These are phyloP conservation scores for Onychomys leucogaster DNA, from an alignment of 2,797 vertebrate species.

Conservation along the genomic window DNA sequence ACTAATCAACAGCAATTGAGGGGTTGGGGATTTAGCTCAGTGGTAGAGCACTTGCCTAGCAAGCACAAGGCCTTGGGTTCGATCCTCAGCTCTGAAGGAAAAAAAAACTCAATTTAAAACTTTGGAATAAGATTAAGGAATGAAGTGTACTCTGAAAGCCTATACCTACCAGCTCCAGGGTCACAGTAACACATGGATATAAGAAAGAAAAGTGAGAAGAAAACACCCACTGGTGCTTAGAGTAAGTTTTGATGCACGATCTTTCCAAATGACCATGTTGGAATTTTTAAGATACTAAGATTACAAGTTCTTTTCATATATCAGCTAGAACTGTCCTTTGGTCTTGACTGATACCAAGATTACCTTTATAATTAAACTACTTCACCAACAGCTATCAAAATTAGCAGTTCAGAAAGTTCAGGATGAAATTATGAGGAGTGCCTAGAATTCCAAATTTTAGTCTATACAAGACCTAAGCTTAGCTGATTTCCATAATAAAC, in stretches of 20 bases:
- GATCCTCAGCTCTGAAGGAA: too few species aligned
- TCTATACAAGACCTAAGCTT: neutral
- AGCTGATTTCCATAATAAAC: neutral
- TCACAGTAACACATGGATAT: neutral
- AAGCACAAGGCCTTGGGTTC: too few species aligned
- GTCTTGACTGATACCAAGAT: neutral
- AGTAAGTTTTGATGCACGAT: neutral
- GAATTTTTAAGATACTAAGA: slow-evolving; percentile 39
- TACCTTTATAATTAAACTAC: neutral
- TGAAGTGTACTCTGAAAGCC: neutral
- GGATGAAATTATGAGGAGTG: neutral
- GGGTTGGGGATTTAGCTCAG: too few species aligned
- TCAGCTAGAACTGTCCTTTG: neutral
- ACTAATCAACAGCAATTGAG: too few species aligned
- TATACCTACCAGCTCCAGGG: neutral
- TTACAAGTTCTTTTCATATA: neutral
- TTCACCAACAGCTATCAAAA: neutral
- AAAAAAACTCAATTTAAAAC: neutral
- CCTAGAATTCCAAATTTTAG: neutral
- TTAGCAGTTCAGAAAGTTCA: neutral
- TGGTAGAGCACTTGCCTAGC: too few species aligned
- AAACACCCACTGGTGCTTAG: neutral
- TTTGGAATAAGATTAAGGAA: neutral
- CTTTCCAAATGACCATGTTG: neutral
- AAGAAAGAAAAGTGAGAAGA: neutral